Percentiles rank a stretch among this genome's conserved stretches.
Evolutionary conservation across 2,113 vertebrate genomes (phyloP).

Genomic region (Neodon shergylaensis): DNA sequence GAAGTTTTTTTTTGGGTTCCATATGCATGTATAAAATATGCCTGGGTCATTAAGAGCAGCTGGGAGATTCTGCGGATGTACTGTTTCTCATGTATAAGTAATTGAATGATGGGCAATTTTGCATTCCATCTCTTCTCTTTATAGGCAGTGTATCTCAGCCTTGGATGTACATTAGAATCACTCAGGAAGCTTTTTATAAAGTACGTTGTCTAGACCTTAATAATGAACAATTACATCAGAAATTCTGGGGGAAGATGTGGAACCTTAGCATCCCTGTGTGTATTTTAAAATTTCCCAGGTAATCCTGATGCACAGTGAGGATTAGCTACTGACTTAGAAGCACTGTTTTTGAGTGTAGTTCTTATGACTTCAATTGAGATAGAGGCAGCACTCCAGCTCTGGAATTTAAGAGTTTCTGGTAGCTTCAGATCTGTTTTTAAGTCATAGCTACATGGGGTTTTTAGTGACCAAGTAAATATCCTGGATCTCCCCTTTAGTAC

Average conservation of each 20-base stretch:
- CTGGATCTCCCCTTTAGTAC: neutral
- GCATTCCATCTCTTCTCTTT: conserved; percentile 17
- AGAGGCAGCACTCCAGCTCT: conserved; percentile 16
- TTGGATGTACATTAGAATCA: conserved; percentile 29
- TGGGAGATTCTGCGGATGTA: conserved; percentile 32
- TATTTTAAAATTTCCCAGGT: neutral
- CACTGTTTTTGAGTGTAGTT: conserved; percentile 15
- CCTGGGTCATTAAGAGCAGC: neutral
- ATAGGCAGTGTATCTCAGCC: conserved; percentile 10
- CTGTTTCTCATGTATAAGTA: conserved; percentile 59
- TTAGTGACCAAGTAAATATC: neutral
- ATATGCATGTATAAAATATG: conserved; percentile 17
- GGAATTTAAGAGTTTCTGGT: conserved; percentile 30
- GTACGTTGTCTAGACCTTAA: neutral
- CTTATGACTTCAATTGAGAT: conserved; percentile 41
- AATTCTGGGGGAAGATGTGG: neutral
- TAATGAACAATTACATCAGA: neutral
- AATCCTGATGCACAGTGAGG: neutral
- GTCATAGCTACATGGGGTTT: neutral
- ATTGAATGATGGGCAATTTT: conserved; percentile 46
- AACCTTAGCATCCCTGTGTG: neutral
- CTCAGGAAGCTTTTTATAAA: conserved; percentile 31
- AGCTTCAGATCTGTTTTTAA: neutral
- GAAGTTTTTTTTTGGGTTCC: neutral
- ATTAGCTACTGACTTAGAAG: neutral